Evolutionary conservation across 1,140 invertebrate genomes (phyloP).

Genomic region (Pachypeltis micranthus): DNA sequence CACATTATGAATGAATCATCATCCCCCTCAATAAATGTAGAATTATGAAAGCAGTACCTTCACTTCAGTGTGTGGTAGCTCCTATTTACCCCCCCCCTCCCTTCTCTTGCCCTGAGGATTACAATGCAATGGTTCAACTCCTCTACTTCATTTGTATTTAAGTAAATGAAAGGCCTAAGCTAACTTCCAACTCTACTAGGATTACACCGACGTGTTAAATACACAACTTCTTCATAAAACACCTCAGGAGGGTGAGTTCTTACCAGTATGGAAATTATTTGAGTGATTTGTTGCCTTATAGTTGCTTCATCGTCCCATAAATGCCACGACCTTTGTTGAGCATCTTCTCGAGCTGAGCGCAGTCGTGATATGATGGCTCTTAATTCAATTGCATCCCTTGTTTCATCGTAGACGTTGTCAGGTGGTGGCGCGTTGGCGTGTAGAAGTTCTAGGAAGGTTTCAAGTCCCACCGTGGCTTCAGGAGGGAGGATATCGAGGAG

Average conservation of each 20-base stretch:
- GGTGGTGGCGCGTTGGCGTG: constrained; percentile 26
- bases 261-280: constrained; percentile 77
- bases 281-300: constrained; percentile 69
- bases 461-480: constrained; percentile 5
- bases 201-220: no score
- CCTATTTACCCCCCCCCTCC: no score
- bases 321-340: constrained; percentile 86
- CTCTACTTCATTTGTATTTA: no score
- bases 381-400: constrained; percentile 65
- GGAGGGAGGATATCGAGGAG: constrained; percentile 27
- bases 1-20: no score
- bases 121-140: no score
- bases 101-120: no score
- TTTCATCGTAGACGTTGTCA: constrained; percentile 47
- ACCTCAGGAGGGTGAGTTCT: constrained; percentile 31
- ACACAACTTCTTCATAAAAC: constrained; percentile 14
- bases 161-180: neutral
- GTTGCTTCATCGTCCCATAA: constrained; percentile 80
- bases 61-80: no score
- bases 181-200: no score
- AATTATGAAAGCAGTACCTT: no score
- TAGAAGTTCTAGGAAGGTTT: constrained; percentile 20
- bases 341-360: constrained; percentile 79
- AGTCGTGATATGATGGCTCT: constrained; percentile 68
- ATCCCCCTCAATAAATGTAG: no score